phyloP scores from a whole-genome alignment of 2,888 invertebrate genomes.

The Augochlorella aurata region DNA sequence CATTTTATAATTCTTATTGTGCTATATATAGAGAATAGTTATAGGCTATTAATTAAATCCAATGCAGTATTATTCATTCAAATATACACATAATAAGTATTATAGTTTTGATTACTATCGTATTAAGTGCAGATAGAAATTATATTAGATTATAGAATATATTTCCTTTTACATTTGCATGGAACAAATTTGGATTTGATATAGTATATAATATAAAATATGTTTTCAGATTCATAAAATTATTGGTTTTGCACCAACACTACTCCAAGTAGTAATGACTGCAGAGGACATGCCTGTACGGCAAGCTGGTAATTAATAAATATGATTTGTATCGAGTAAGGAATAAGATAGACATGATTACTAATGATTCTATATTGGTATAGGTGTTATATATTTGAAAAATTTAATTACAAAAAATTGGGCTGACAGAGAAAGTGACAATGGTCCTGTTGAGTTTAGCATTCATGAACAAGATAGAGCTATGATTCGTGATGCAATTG shows the following conservation, averaged over 20 bases:
- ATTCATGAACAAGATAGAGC: conserved; percentile 98
- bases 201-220: background rate
- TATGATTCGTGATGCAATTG: conserved; percentile 94
- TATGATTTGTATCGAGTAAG: background rate
- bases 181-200: background rate
- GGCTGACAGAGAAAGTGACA: conserved; percentile 91
- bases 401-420: conserved; percentile 95
- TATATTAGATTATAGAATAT: background rate
- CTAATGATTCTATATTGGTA: conserved; percentile 28
- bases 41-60: background rate
- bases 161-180: background rate
- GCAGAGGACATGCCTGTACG: conserved; percentile 94
- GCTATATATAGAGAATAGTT: background rate
- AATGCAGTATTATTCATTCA: background rate
- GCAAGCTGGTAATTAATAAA: conserved; percentile 88
- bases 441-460: conserved; percentile 89
- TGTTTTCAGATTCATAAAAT: conserved; percentile 92
- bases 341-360: conserved; percentile 3
- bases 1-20: background rate
- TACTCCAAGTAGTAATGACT: conserved; percentile 96
- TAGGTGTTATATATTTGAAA: conserved; percentile 96
- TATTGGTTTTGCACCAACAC: conserved; percentile 96
- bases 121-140: background rate
- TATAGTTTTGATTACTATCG: background rate
- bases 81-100: background rate